These are phyloP conservation scores for Prunella strophiata DNA, from an alignment of 2,797 vertebrate genomes.

Conservation along the genomic window DNA sequence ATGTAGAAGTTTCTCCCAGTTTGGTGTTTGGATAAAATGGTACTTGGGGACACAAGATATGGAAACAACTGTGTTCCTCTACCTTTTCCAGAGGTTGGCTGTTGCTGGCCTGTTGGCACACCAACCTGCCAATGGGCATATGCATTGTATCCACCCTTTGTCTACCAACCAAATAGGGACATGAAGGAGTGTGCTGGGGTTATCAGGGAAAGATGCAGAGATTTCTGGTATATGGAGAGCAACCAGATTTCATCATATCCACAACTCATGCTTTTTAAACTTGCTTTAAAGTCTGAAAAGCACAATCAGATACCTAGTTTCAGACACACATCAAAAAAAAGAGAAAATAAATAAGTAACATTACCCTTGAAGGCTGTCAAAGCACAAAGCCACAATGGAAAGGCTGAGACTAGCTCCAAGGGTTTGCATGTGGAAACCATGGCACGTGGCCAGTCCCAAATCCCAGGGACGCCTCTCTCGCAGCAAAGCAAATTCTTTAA, in stretches of 20 bases:
- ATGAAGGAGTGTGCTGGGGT: neutral
- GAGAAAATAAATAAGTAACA: neutral
- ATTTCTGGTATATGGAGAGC: neutral
- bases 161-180: neutral
- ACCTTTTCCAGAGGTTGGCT: neutral
- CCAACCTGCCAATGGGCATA: accelerated
- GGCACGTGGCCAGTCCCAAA: conserved; percentile 32
- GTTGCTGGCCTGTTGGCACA: neutral
- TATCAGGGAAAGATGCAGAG: neutral
- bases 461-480: neutral
- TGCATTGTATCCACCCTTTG: neutral
- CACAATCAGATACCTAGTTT: neutral
- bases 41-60: neutral
- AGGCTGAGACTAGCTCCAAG: conserved; percentile 34
- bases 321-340: neutral
- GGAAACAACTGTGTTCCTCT: neutral
- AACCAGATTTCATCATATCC: neutral
- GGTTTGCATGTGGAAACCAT: conserved; percentile 29
- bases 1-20: neutral
- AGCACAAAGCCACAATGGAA: conserved; percentile 33
- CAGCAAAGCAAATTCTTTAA: conserved; percentile 59
- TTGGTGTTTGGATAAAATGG: neutral
- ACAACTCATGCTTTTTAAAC: accelerated
- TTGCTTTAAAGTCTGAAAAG: neutral
- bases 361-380: neutral